Percentiles rank a stretch among this genome's conserved stretches.
These are phyloP conservation scores for Centruroides vittatus DNA, from an alignment of 1,140 invertebrate genomes.

Conservation along the genomic window DNA sequence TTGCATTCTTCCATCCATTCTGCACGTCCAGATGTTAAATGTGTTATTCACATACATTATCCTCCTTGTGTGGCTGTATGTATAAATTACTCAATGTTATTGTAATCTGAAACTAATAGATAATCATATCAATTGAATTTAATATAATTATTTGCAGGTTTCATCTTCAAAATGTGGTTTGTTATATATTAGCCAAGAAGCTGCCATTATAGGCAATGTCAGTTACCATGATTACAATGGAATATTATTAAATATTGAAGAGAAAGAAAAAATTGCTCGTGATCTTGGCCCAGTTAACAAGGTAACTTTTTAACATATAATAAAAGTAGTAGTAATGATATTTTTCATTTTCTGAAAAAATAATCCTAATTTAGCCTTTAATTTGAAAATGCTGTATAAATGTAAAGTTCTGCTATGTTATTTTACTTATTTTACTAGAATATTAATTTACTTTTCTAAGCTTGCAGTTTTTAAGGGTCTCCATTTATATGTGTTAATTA, in stretches of 20 bases:
- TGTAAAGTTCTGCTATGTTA: no score
- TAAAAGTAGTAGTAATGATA: no score
- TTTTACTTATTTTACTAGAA: no score
- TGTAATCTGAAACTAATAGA: neutral
- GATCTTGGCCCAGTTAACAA: conserved; percentile 85
- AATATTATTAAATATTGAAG: conserved; percentile 14
- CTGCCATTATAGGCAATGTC: conserved; percentile 75
- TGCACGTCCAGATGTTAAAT: conserved; percentile 87
- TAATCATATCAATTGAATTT: neutral
- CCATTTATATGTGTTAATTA: no score
- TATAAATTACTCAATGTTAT: neutral
- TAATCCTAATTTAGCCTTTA: no score
- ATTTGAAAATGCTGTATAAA: no score
- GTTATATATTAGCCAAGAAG: conserved; percentile 77
- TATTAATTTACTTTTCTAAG: no score
- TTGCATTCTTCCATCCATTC: conserved; percentile 94
- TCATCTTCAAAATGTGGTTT: conserved; percentile 74
- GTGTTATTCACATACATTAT: conserved; percentile 87
- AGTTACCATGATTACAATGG: conserved; percentile 73
- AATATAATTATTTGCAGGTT: conserved; percentile 26
- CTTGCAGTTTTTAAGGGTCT: no score
- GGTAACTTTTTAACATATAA: conserved; percentile 28
- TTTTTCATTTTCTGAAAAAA: no score
- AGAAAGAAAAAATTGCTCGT: conserved; percentile 43
- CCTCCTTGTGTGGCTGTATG: conserved; percentile 72